These are phyloP conservation scores for Trichopoda pennipes DNA, from an alignment of 2,888 invertebrate genomes.

Conservation along the genomic window DNA sequence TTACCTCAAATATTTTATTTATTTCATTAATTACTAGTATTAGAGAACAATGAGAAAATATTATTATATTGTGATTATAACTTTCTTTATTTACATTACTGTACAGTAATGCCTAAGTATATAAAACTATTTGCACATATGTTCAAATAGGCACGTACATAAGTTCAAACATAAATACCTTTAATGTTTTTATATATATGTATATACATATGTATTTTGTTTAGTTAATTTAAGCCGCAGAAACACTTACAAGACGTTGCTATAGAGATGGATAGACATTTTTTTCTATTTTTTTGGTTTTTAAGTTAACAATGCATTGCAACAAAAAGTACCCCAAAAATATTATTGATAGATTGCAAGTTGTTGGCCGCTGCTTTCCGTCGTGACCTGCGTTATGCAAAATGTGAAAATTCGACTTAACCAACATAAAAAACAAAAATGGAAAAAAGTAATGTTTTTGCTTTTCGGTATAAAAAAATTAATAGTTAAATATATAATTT, in stretches of 20 bases:
- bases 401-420: conserved; percentile 72
- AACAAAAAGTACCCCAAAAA: conserved; percentile 59
- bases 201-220: background rate
- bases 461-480: conserved; percentile 35
- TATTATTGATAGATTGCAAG: conserved; percentile 79
- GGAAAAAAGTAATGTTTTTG: no score
- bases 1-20: no score
- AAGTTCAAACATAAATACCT: no score
- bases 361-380: conserved; percentile 78
- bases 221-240: conserved; percentile 31
- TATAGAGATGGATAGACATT: conserved; percentile 13
- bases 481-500: conserved; percentile 27
- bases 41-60: no score
- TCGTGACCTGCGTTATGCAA: conserved; percentile 80
- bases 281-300: conserved; percentile 22
- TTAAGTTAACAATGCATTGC: conserved; percentile 38
- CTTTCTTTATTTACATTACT: background rate
- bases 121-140: conserved; percentile 12
- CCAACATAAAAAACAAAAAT: conserved; percentile 24
- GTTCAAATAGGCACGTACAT: background rate
- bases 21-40: no score
- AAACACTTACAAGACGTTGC: conserved; percentile 38
- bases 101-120: background rate
- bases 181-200: background rate
- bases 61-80: no score